A percentile compares a stretch with the other conserved stretches of the same genome.
Evolutionary conservation across 2,888 invertebrate species (phyloP).

Genomic region (Cistogaster globosa): DNA sequence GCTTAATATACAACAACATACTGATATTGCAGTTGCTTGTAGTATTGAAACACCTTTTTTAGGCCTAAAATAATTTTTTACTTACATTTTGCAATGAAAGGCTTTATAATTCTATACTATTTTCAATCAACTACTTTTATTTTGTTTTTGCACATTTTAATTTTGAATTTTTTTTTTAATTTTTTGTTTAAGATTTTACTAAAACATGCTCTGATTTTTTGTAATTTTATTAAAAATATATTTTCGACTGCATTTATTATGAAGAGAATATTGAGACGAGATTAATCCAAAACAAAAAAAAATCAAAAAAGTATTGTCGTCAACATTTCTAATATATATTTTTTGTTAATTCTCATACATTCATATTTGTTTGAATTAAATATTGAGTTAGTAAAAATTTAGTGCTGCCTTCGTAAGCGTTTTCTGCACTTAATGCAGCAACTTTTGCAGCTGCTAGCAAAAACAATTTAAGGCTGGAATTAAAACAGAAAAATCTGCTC

Average conservation of each 20-base stretch:
- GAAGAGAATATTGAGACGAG: constrained; percentile 63
- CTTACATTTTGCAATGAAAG: constrained; percentile 55
- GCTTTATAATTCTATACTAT: constrained; percentile 65
- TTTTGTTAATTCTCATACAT: constrained; percentile 19
- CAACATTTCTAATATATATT: constrained; percentile 64
- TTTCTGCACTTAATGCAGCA: constrained; percentile 39
- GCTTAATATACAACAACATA: constrained; percentile 30
- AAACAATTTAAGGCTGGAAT: constrained; percentile 26
- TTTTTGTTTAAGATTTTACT: constrained; percentile 29
- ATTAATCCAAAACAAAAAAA: constrained; percentile 29
- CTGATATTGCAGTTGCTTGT: constrained; percentile 36
- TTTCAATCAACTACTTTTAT: constrained; percentile 27
- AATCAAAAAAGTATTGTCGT: constrained; percentile 56
- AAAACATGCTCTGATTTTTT: constrained; percentile 64
- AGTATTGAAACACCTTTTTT: constrained; percentile 66
- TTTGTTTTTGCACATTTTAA: constrained; percentile 24
- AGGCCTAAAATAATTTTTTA: constrained; percentile 62
- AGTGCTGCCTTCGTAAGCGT: constrained; percentile 23
- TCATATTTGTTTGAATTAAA: constrained; percentile 44
- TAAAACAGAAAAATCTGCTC: constrained; percentile 54
- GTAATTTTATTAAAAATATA: constrained; percentile 18
- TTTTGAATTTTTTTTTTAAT: background rate
- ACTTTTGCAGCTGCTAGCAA: constrained; percentile 28
- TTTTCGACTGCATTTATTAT: constrained; percentile 25
- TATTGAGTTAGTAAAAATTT: constrained; percentile 49